Conservation (phyloP, 2,888 invertebrate species). For the Copidosoma aretas region DNA sequence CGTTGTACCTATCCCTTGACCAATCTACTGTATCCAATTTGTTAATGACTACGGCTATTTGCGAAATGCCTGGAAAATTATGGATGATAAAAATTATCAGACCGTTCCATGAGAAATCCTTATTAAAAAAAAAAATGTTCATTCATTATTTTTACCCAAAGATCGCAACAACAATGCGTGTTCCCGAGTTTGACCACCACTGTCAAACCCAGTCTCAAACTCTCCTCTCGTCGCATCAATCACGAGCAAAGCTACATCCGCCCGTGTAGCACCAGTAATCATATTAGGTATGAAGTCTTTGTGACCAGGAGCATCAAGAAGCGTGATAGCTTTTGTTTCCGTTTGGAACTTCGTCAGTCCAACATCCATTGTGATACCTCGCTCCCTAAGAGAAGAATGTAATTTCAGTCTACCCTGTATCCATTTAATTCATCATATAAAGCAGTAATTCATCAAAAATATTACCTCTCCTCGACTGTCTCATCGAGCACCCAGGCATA, state of each 20-base stretch:
- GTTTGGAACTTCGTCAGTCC: conserved; percentile 93
- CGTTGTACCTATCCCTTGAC: conserved; percentile 88
- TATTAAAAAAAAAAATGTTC: conserved; percentile 52
- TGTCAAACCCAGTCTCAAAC: conserved; percentile 98
- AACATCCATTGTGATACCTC: conserved; percentile 99
- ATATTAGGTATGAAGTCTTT: conserved; percentile 99
- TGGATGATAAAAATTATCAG: no score
- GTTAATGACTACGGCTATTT: conserved; percentile 94
- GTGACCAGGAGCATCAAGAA: conserved; percentile 98
- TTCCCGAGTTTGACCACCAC: conserved; percentile 97
- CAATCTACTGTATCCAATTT: conserved; percentile 96
- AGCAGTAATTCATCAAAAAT: neutral
- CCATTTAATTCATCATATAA: neutral
- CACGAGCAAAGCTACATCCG: conserved; percentile 95
- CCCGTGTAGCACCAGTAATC: conserved; percentile 98
- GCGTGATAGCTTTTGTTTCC: conserved; percentile 76
- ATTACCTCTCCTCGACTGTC: conserved; percentile 90
- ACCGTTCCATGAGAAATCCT: no score
- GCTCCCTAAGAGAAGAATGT: conserved; percentile 66
- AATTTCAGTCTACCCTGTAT: neutral
- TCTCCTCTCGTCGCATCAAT: conserved; percentile 96
- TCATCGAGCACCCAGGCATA: conserved; percentile 99
- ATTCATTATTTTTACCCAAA: conserved; percentile 63
- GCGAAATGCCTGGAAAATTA: conserved; percentile 92
- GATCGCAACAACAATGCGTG: conserved; percentile 92